Evolutionary conservation across 1,140 invertebrate genomes (phyloP).

Genomic region (Halyomorpha halys): DNA sequence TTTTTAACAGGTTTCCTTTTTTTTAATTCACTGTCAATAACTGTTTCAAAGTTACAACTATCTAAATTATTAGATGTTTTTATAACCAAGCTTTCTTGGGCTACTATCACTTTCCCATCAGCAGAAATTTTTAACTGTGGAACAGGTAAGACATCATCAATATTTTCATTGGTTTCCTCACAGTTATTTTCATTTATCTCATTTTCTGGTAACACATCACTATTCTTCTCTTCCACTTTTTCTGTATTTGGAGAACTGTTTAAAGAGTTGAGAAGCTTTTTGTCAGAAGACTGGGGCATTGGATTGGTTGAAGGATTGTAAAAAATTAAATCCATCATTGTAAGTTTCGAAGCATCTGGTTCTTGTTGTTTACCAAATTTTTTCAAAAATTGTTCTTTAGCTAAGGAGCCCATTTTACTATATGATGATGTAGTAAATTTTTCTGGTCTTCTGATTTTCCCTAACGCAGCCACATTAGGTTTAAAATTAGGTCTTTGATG

Average conservation of each 20-base stretch:
- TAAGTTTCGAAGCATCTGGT: conserved; percentile 11
- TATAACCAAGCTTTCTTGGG: conserved; percentile 67
- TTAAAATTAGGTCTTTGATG: too few relatives aligned
- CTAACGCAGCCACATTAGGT: too few relatives aligned
- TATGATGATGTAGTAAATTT: background rate
- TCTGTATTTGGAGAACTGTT: too few relatives aligned
- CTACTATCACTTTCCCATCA: conserved; percentile 74
- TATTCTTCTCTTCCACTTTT: too few relatives aligned
- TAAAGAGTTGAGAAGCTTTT: too few relatives aligned
- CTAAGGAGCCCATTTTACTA: background rate
- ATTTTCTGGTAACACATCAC: too few relatives aligned
- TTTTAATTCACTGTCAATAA: conserved; percentile 1
- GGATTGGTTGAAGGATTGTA: conserved; percentile 11
- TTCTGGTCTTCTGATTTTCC: too few relatives aligned
- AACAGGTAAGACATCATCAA: background rate
- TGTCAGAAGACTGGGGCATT: background rate
- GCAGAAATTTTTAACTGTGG: conserved; percentile 81
- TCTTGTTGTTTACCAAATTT: conserved; percentile 12
- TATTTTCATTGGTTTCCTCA: background rate
- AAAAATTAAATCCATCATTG: conserved; percentile 13
- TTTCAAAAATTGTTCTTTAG: conserved; percentile 1
- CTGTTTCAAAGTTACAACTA: background rate
- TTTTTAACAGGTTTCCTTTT: conserved; percentile 1
- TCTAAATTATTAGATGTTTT: background rate
- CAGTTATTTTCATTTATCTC: background rate